These are phyloP conservation scores for Chiloscyllium punctatum DNA, from an alignment of 2,797 vertebrate genomes.

Conservation along the genomic window DNA sequence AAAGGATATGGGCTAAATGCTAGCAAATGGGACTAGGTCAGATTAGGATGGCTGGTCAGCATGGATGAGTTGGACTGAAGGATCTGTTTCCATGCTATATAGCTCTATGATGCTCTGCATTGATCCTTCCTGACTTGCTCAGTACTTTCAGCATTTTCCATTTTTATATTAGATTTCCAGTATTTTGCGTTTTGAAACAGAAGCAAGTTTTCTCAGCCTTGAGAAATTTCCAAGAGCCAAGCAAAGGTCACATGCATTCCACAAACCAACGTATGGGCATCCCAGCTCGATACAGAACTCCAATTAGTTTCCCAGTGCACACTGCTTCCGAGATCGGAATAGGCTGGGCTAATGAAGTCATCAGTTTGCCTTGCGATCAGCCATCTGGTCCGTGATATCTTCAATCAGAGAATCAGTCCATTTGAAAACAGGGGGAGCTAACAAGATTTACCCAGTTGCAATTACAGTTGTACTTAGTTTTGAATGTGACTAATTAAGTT, in stretches of 20 bases:
- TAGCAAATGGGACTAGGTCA: too few relatives aligned
- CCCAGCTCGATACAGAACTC: background rate
- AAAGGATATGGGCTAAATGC: too few relatives aligned
- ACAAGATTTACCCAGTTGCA: background rate
- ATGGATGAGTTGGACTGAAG: too few relatives aligned
- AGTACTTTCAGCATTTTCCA: background rate
- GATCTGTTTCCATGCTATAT: too few relatives aligned
- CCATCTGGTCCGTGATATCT: background rate
- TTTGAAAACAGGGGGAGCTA: background rate
- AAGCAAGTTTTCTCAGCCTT: background rate
- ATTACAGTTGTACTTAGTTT: background rate
- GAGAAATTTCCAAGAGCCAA: background rate
- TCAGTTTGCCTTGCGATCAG: background rate
- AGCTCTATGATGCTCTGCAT: background rate
- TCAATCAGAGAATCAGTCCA: background rate
- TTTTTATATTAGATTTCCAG: background rate
- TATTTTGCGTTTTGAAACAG: background rate
- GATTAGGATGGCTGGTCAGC: too few relatives aligned
- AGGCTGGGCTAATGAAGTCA: background rate
- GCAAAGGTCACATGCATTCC: background rate
- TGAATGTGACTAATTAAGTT: background rate
- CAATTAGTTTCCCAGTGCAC: background rate
- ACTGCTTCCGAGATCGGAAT: background rate
- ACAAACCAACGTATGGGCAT: background rate
- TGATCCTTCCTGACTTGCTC: background rate